A percentile compares a stretch with the other conserved stretches of the same genome.
Conservation (phyloP, 2,113 vertebrate species). For the Perccottus glenii region DNA sequence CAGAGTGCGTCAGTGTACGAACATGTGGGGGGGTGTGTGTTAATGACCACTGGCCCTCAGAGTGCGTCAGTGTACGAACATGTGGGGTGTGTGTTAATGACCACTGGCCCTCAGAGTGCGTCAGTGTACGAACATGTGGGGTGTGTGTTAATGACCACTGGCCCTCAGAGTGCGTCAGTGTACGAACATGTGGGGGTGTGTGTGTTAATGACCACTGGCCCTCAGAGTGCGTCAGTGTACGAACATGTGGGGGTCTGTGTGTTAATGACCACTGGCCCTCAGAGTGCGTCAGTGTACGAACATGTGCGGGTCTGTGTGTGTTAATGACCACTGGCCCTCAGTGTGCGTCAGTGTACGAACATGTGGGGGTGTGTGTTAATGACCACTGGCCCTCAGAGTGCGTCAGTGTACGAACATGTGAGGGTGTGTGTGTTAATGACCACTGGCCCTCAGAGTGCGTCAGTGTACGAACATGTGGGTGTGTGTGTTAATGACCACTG, state of each 20-base stretch:
- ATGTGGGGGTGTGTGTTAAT: too few relatives aligned
- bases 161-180: background rate
- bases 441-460: conserved; percentile 13
- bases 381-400: conserved; percentile 16
- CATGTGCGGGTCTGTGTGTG: too few relatives aligned
- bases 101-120: conserved; percentile 17
- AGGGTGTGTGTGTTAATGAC: conserved; percentile 30
- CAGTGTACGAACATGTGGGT: too few relatives aligned
- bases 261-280: conserved; percentile 25
- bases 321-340: conserved; percentile 23
- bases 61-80: too few relatives aligned
- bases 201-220: conserved; percentile 30
- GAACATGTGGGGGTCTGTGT: too few relatives aligned
- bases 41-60: conserved; percentile 22
- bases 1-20: background rate
- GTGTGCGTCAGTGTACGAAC: too few relatives aligned
- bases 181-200: too few relatives aligned
- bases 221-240: background rate
- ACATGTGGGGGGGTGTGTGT: too few relatives aligned
- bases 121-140: too few relatives aligned
- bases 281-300: background rate
- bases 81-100: conserved; percentile 28
- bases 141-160: conserved; percentile 31
- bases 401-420: too few relatives aligned
- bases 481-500: conserved; percentile 31